These are phyloP conservation scores for Acrocyrtus sp. DNA, from an alignment of 2,888 invertebrate genomes.

Conservation along the genomic window DNA sequence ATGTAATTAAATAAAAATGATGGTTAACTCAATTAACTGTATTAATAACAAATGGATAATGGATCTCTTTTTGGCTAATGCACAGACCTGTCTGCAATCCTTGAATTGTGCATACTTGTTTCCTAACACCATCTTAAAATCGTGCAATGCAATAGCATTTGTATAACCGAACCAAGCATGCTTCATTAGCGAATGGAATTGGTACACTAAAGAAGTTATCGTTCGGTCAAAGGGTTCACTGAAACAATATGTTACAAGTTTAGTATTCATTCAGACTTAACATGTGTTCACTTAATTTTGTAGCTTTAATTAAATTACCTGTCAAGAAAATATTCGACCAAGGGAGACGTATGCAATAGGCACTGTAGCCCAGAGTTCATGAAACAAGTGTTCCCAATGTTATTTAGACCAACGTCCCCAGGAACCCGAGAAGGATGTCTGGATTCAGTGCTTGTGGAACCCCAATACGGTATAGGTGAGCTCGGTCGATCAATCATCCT, in stretches of 20 bases:
- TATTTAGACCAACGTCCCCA: constrained; percentile 69
- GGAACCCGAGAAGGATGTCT: constrained; percentile 33
- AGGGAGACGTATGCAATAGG: constrained; percentile 70
- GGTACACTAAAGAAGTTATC: constrained; percentile 35
- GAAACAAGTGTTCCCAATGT: constrained; percentile 72
- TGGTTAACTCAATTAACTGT: too few species aligned
- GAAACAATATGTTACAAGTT: neutral
- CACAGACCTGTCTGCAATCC: constrained; percentile 72
- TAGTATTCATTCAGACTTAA: too few species aligned
- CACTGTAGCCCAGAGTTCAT: constrained; percentile 72
- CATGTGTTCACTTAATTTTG: neutral
- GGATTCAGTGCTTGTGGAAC: neutral
- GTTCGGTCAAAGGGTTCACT: constrained; percentile 25
- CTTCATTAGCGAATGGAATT: constrained; percentile 57
- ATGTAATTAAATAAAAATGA: neutral
- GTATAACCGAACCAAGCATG: constrained; percentile 58
- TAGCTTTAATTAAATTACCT: constrained; percentile 32
- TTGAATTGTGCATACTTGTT: constrained; percentile 73
- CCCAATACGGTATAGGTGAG: constrained; percentile 32
- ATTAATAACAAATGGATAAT: too few species aligned
- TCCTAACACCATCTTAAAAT: constrained; percentile 72
- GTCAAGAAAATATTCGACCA: constrained; percentile 70
- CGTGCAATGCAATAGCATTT: constrained; percentile 61
- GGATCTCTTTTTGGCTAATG: too few species aligned
- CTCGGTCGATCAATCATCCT: constrained; percentile 21